Evolutionary conservation across 2,888 invertebrate species (phyloP).

Genomic region (Sphecodes monilicornis): DNA sequence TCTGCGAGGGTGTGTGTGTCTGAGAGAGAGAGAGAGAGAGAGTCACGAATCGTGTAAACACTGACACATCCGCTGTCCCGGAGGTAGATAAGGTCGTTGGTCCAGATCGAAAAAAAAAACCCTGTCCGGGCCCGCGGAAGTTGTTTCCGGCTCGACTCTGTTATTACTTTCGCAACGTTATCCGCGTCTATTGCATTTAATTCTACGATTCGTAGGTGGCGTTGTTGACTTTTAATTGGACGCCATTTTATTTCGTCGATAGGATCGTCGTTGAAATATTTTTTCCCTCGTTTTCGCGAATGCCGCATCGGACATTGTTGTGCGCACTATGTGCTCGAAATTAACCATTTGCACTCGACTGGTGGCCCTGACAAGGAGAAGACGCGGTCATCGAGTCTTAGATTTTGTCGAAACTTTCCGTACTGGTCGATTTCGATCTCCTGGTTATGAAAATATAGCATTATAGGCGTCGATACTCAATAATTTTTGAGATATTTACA

Average conservation of each 20-base stretch:
- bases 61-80: conserved; percentile 26
- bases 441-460: too few species aligned
- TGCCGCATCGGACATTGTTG: background rate
- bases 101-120: conserved; percentile 35
- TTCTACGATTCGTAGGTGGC: conserved; percentile 6
- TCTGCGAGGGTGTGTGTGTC: conserved; percentile 7
- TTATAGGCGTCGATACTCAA: too few species aligned
- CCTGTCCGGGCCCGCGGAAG: conserved; percentile 3
- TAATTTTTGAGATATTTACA: too few species aligned
- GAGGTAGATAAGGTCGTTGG: conserved; percentile 34
- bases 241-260: background rate
- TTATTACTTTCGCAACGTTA: conserved; percentile 39
- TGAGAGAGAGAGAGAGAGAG: background rate
- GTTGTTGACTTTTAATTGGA: conserved; percentile 29
- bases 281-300: background rate
- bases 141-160: conserved; percentile 23
- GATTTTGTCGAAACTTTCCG: too few species aligned
- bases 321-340: background rate
- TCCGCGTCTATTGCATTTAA: conserved; percentile 35
- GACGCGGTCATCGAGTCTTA: too few species aligned
- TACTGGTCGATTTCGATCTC: too few species aligned
- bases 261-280: background rate
- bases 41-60: conserved; percentile 39
- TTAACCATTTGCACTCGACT: too few species aligned
- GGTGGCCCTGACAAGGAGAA: too few species aligned